Percentiles rank a stretch among this genome's conserved stretches.
Conservation (phyloP, 2,888 invertebrate genomes). For the Metallyticus violacea region DNA sequence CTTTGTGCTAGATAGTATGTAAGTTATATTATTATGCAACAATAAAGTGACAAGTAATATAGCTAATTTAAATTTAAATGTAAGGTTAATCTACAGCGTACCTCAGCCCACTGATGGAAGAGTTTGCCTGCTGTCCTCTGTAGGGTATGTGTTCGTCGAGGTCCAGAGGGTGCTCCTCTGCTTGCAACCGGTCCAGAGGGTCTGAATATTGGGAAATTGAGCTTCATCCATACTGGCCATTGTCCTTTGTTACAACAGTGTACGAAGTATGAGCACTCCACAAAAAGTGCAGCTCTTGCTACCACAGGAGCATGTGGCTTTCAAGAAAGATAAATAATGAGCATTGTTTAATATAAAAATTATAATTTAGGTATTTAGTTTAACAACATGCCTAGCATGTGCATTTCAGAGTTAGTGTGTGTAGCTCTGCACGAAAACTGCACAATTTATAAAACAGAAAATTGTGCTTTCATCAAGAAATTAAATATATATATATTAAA, state of each 20-base stretch:
- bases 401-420: too few species aligned
- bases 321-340: neutral
- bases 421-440: too few species aligned
- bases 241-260: constrained; percentile 97
- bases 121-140: constrained; percentile 93
- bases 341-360: too few species aligned
- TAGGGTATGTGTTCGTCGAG: constrained; percentile 64
- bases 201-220: constrained; percentile 72
- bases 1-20: too few species aligned
- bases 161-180: constrained; percentile 53
- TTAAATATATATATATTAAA: too few species aligned
- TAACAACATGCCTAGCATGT: too few species aligned
- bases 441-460: too few species aligned
- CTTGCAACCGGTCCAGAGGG: constrained; percentile 60
- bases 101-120: constrained; percentile 97
- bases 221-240: constrained; percentile 98
- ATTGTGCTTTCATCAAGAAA: too few species aligned
- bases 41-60: too few species aligned
- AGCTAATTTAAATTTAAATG: too few species aligned
- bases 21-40: too few species aligned
- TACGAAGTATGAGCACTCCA: constrained; percentile 96
- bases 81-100: constrained; percentile 42
- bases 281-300: constrained; percentile 82
- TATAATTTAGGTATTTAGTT: too few species aligned
- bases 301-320: constrained; percentile 93